Evolutionary conservation across 2,113 vertebrate species (phyloP).

Genomic region (Gallinago undulata): DNA sequence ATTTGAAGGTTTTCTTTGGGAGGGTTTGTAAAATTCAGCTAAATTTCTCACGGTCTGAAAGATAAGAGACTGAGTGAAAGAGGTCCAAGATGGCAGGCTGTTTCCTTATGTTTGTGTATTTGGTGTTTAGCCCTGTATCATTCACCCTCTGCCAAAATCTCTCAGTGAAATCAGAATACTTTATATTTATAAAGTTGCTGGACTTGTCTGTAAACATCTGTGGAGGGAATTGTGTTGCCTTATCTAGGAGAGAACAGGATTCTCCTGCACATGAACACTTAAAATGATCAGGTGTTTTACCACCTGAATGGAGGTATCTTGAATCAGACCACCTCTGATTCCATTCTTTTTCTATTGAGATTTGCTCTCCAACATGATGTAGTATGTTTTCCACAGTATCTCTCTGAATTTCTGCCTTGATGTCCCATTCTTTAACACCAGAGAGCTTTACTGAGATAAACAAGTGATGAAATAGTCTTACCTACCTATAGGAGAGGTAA

Average conservation of each 20-base stretch:
- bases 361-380: background rate
- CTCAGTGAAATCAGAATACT: background rate
- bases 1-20: background rate
- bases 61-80: background rate
- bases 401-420: background rate
- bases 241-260: background rate
- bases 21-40: background rate
- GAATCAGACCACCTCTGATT: background rate
- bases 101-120: accelerated
- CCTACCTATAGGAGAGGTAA: background rate
- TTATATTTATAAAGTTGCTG: background rate
- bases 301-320: too few relatives aligned
- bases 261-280: background rate
- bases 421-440: background rate
- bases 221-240: background rate
- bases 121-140: background rate
- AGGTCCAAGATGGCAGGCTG: background rate
- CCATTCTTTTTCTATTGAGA: background rate
- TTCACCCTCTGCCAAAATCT: background rate
- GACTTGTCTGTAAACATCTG: background rate
- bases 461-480: background rate
- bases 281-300: background rate
- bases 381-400: background rate
- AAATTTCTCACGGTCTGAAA: background rate
- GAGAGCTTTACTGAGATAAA: background rate